Evolutionary conservation across 2,113 vertebrate genomes (phyloP).

Genomic region (Prionailurus viverrinus): DNA sequence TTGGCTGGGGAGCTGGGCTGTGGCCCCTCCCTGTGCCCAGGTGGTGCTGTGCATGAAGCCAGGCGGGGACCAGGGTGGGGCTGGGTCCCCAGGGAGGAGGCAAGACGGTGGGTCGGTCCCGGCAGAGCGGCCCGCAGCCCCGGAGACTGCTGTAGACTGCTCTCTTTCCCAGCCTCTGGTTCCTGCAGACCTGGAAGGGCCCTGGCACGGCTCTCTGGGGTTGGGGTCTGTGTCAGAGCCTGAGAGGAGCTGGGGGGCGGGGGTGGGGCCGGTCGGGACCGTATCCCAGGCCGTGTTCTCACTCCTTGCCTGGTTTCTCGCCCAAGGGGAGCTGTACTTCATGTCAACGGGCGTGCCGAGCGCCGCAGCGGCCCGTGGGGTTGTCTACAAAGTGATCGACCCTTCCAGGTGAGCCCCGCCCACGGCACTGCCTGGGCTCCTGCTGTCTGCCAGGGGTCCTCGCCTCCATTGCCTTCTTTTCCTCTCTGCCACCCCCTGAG

Average conservation of each 20-base stretch:
- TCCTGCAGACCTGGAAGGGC: not conserved
- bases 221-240: not conserved
- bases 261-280: accelerated
- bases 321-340: conserved; percentile 96
- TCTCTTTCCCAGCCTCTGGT: not conserved
- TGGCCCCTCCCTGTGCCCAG: not conserved
- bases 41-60: not conserved
- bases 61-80: not conserved
- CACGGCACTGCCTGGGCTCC: accelerated
- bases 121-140: not conserved
- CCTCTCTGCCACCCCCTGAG: accelerated
- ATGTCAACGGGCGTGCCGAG: conserved; percentile 95
- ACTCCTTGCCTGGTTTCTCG: not conserved
- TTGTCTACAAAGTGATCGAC: conserved; percentile 96
- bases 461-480: accelerated
- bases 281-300: not conserved
- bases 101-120: too few relatives aligned
- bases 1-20: not conserved
- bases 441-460: not conserved
- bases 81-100: not conserved
- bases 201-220: accelerated
- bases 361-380: conserved; percentile 91
- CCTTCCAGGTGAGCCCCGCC: conserved; percentile 92
- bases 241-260: not conserved
- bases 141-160: not conserved